phyloP scores from a whole-genome alignment of 2,797 vertebrate species.

The Manis pentadactyla region DNA sequence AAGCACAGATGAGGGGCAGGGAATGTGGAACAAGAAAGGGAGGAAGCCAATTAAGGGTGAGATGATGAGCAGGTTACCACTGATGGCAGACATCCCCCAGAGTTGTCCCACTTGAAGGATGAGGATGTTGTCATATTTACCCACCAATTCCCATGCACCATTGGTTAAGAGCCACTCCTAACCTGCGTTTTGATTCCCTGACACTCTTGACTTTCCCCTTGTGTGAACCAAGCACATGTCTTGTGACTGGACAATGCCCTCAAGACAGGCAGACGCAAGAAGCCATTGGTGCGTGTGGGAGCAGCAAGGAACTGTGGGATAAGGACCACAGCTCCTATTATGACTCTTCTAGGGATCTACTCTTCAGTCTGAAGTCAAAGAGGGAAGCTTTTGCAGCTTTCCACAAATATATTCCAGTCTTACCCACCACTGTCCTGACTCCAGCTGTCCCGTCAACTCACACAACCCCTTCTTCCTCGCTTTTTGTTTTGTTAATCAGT shows the following conservation, averaged over 20 bases:
- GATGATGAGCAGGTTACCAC: not conserved
- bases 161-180: not conserved
- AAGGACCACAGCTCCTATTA: not conserved
- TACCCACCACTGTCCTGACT: not conserved
- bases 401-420: not conserved
- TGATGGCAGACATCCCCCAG: accelerated
- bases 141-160: not conserved
- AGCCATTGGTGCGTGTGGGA: not conserved
- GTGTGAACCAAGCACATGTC: not conserved
- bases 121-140: not conserved
- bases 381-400: not conserved
- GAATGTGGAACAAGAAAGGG: not conserved
- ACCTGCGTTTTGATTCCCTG: no score
- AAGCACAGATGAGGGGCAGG: not conserved
- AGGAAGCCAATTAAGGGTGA: not conserved
- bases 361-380: not conserved
- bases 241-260: not conserved
- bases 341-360: not conserved
- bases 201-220: not conserved
- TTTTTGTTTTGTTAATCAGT: not conserved
- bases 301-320: accelerated
- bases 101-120: not conserved
- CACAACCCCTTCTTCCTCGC: not conserved
- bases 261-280: not conserved
- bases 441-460: not conserved